Evolutionary conservation across 2,888 invertebrate species (phyloP), one percentile per base, ranked within the genome.

Genomic region (Drosophila helvetica): DNA sequence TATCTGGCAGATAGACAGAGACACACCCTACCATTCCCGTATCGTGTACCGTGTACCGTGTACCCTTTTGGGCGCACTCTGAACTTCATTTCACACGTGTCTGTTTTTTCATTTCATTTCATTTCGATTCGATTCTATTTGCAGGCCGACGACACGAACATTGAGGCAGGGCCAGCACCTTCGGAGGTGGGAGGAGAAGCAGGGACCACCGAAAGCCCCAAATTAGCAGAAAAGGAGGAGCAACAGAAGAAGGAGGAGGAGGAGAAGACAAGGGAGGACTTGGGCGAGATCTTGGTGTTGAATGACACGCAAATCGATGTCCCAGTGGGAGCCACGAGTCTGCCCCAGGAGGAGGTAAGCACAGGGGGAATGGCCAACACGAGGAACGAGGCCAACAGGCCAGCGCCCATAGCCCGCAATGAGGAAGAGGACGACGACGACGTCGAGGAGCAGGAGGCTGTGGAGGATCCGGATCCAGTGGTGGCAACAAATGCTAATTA

Each of bases 301-400:
- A 89, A 88, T 86, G 88, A 89, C 88, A 86, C 86, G 72, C 82
- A 87, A 86, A 86, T 87, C 86, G 87, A 84, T 86, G 80, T 75
- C 67, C 52, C 48, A n/a, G 53, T 17, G 47, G 64, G 61, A 38
- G 15, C 15, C 38, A 38, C 78, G 66, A 74, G 67, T 72, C 17
- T 55, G 47, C 18, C 19, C 33, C 45, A 42, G 53, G 45, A 30
- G 43, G 30, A 25, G 45, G 38, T 45, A 56, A 33, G 48, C 47
- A 56, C 57, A 27, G 27, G 57, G 75, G 72, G 78, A 70, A 61
- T 80, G 75, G 75, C 77, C 80, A 80, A 66, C 71, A 58, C 78
- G 79, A 59, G 69, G 75, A 68, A 66, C 59, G 74, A 61, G 73
- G 73, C 58, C 65, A 59, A 43, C 27, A 69, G 54, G 64, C 74